Conservation (phyloP, 2,113 vertebrate genomes). For the Ophiodon elongatus region DNA sequence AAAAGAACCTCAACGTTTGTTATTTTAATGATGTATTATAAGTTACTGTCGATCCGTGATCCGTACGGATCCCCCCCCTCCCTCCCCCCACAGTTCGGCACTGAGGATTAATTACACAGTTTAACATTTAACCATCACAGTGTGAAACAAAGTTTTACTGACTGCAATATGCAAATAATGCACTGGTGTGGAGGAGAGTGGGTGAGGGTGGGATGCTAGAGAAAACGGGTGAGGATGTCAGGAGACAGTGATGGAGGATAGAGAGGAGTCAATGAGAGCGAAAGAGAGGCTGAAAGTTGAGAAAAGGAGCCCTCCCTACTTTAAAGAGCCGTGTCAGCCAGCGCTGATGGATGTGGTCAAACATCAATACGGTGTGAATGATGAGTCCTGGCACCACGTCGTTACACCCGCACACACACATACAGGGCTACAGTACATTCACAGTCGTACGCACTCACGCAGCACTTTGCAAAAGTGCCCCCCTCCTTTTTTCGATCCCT, state of each 20-base stretch:
- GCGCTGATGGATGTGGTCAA: slow-evolving; percentile 71
- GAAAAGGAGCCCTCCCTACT: slow-evolving; percentile 26
- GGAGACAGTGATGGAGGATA: not conserved
- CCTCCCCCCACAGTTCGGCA: too few species aligned
- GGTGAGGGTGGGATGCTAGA: not conserved
- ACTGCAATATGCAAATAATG: too few species aligned
- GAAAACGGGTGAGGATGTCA: not conserved
- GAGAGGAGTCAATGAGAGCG: not conserved
- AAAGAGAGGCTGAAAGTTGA: slow-evolving; percentile 28
- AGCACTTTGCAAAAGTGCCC: slow-evolving; percentile 41
- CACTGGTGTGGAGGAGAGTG: not conserved
- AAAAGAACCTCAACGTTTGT: too few species aligned
- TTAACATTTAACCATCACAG: too few species aligned
- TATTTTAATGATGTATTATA: too few species aligned
- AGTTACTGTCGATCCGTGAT: too few species aligned
- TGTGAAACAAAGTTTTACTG: too few species aligned
- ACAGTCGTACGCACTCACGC: slow-evolving; percentile 1
- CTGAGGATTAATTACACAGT: too few species aligned
- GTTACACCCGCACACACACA: slow-evolving; percentile 12
- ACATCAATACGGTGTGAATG: slow-evolving; percentile 68
- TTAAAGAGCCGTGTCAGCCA: slow-evolving; percentile 48
- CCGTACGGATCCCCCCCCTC: too few species aligned
- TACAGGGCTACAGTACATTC: not conserved
- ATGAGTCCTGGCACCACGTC: slow-evolving; percentile 39
- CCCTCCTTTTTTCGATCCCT: slow-evolving; percentile 16